Evolutionary conservation across 1,140 invertebrate species (phyloP).

Genomic region (Eupeodes corollae): DNA sequence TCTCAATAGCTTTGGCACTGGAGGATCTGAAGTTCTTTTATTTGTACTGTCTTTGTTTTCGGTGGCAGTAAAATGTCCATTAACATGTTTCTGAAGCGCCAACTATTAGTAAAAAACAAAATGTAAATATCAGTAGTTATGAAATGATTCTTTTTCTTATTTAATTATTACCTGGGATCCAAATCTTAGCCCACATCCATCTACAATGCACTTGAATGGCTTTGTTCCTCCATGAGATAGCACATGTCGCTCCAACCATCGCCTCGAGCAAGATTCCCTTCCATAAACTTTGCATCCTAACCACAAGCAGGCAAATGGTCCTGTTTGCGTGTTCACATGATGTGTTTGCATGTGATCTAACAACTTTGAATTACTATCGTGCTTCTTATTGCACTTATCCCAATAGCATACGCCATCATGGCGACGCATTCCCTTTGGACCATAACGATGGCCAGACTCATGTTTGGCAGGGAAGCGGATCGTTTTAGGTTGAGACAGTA

Average conservation of each 20-base stretch:
- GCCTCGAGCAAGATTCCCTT: slow-evolving; percentile 75
- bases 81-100: slow-evolving; percentile 82
- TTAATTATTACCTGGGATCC: slow-evolving; percentile 64
- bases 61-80: slow-evolving; percentile 74
- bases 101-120: slow-evolving; percentile 45
- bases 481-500: slow-evolving; percentile 62
- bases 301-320: slow-evolving; percentile 83
- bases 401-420: slow-evolving; percentile 62
- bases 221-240: slow-evolving; percentile 86
- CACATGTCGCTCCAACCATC: slow-evolving; percentile 89
- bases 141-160: neutral
- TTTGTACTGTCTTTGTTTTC: slow-evolving; percentile 44
- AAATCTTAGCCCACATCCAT: slow-evolving; percentile 82
- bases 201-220: slow-evolving; percentile 90
- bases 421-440: slow-evolving; percentile 27
- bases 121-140: neutral
- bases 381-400: slow-evolving; percentile 68
- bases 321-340: slow-evolving; percentile 76
- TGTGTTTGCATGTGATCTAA: slow-evolving; percentile 82
- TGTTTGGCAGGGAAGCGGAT: slow-evolving; percentile 56
- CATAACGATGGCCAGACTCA: slow-evolving; percentile 29
- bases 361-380: slow-evolving; percentile 65
- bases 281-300: slow-evolving; percentile 90
- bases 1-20: slow-evolving; percentile 61
- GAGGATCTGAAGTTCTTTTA: slow-evolving; percentile 50